Evolutionary conservation across 2,113 vertebrate genomes (phyloP).

Genomic region (Myiozetetes cayanensis): DNA sequence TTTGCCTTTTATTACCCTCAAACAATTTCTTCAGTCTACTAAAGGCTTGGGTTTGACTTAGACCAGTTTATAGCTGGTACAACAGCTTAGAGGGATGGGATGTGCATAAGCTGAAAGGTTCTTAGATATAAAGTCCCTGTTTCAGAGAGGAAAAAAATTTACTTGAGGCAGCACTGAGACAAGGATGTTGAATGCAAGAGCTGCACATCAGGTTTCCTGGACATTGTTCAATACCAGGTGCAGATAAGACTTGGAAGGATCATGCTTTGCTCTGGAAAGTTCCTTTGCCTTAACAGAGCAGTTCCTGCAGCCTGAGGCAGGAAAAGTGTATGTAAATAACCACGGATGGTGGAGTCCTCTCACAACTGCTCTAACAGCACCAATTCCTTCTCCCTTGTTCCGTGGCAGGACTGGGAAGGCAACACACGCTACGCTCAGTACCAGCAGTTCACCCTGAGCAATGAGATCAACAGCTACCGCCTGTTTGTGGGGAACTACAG

Average conservation of each 20-base stretch:
- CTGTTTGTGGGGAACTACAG: constrained; percentile 90
- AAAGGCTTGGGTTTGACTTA: not conserved
- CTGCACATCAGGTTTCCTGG: not conserved
- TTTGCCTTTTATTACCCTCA: not conserved
- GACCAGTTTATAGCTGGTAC: not conserved
- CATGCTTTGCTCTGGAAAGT: not conserved
- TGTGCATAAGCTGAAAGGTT: not conserved
- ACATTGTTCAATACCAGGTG: not conserved
- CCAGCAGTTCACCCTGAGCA: constrained; percentile 81
- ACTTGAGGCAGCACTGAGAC: not conserved
- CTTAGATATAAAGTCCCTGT: not conserved
- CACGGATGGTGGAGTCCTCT: not conserved
- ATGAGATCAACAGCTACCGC: constrained; percentile 92
- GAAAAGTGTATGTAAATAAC: not conserved
- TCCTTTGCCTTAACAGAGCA: not conserved
- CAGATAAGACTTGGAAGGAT: not conserved
- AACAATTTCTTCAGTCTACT: not conserved
- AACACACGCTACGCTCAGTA: constrained; percentile 84
- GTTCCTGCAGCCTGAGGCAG: not conserved
- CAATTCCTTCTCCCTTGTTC: not conserved
- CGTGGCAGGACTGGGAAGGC: constrained; percentile 91
- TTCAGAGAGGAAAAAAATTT: not conserved
- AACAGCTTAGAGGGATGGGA: not conserved
- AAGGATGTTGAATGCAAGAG: not conserved
- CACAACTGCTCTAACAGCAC: fast-evolving